Percentiles rank a stretch among this genome's conserved stretches.
phyloP scores from a whole-genome alignment of 2,113 vertebrate genomes.

The Rhabdomys dilectus region DNA sequence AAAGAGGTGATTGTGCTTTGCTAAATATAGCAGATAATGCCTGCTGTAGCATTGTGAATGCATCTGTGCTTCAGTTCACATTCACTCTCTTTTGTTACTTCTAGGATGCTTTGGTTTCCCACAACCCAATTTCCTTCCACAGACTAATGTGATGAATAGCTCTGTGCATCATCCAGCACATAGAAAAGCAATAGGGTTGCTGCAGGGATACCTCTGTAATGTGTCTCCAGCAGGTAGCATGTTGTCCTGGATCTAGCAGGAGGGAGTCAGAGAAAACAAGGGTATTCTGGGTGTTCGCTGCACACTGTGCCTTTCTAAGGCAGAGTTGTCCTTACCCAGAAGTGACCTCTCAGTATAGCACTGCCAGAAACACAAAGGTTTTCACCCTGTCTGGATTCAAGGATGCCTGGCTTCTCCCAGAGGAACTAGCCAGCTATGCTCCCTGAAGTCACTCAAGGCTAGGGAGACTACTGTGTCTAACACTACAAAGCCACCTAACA shows the following conservation, averaged over 20 bases:
- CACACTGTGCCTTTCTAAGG: not conserved
- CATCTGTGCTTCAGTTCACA: slow-evolving; percentile 32
- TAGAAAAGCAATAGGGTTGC: accelerated
- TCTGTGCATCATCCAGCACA: accelerated
- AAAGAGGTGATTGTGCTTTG: slow-evolving; percentile 41
- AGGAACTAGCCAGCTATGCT: not conserved
- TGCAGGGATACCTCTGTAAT: not conserved
- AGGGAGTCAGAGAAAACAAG: not conserved
- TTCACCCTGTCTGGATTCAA: not conserved
- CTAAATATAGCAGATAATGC: slow-evolving; percentile 59
- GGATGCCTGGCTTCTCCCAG: not conserved
- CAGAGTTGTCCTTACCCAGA: not conserved
- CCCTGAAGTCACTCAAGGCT: not conserved
- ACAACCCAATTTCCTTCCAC: slow-evolving; percentile 40
- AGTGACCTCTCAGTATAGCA: not conserved
- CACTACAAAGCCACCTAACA: not conserved
- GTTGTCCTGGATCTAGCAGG: not conserved
- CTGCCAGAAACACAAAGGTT: not conserved
- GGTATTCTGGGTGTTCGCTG: not conserved
- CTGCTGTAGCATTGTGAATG: not conserved
- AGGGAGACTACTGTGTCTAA: not conserved
- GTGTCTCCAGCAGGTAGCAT: not conserved
- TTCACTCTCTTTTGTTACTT: slow-evolving; percentile 16
- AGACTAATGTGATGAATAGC: slow-evolving; percentile 39
- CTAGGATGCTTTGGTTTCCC: not conserved